Evolutionary conservation across 2,888 invertebrate species (phyloP).

Genomic region (Antitype chi): DNA sequence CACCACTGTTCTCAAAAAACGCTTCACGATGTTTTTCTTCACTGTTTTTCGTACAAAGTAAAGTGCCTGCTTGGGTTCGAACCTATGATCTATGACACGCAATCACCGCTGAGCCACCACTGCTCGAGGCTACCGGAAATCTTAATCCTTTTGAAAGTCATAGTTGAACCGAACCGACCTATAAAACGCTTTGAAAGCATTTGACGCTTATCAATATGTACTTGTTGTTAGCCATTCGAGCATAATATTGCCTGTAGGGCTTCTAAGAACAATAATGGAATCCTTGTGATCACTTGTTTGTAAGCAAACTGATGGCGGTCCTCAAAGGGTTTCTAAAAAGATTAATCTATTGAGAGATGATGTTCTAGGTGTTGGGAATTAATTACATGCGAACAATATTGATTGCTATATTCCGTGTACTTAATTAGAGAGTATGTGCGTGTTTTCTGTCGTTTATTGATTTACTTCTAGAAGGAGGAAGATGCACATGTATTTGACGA

Average conservation of each 20-base stretch:
- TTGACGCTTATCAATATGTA: neutral
- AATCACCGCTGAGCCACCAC: too few species aligned
- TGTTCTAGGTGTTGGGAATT: neutral
- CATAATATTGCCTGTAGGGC: neutral
- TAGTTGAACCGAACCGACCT: neutral
- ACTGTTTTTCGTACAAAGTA: too few species aligned
- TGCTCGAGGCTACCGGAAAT: neutral
- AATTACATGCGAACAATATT: neutral
- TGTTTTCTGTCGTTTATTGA: neutral
- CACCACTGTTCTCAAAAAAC: too few species aligned
- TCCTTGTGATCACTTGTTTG: neutral
- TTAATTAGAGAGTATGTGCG: neutral
- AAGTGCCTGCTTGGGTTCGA: too few species aligned
- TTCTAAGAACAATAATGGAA: neutral
- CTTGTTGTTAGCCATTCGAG: neutral
- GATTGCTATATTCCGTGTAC: neutral
- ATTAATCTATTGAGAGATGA: neutral
- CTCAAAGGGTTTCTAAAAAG: neutral
- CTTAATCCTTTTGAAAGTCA: neutral
- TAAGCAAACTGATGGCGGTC: neutral
- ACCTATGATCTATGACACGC: too few species aligned
- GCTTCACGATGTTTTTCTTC: too few species aligned
- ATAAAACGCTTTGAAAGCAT: neutral
- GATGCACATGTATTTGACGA: neutral
- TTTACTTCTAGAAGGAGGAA: neutral